Percentiles rank a stretch among this genome's conserved stretches.
Conservation (phyloP, 2,113 vertebrate genomes). For the Prinia subflava region DNA sequence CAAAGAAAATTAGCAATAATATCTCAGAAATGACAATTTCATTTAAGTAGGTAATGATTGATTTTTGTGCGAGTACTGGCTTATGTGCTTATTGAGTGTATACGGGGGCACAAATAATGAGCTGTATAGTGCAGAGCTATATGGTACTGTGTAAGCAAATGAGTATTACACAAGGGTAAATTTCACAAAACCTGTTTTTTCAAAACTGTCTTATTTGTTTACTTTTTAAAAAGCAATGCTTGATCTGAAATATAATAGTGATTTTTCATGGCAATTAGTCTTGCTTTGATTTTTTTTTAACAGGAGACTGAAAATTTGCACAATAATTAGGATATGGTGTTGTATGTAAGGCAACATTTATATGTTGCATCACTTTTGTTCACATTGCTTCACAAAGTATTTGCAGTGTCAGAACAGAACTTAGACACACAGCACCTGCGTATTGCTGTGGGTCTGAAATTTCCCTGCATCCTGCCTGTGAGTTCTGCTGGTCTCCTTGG, state of each 20-base stretch:
- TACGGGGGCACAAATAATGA: background rate
- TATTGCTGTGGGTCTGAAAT: background rate
- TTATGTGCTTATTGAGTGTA: background rate
- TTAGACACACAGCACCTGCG: rapidly evolving
- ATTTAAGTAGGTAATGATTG: background rate
- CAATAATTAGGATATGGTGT: background rate
- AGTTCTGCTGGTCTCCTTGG: background rate
- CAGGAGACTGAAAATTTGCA: background rate
- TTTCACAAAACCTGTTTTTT: background rate
- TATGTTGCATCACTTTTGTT: background rate
- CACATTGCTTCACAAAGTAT: background rate
- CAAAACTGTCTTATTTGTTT: background rate
- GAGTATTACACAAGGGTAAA: background rate
- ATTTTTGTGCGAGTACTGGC: background rate
- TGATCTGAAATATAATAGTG: background rate
- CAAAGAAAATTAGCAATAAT: background rate
- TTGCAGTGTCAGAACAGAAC: background rate
- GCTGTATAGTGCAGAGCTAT: background rate
- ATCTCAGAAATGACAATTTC: background rate
- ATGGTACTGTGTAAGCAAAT: background rate
- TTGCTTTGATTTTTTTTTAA: background rate
- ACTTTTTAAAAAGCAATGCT: background rate
- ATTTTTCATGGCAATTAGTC: background rate
- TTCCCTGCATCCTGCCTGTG: background rate
- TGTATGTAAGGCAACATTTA: background rate